Base-by-base conservation (phyloP, 2,888 invertebrate genomes). In the Rhogogaster chlorosoma region DNA sequence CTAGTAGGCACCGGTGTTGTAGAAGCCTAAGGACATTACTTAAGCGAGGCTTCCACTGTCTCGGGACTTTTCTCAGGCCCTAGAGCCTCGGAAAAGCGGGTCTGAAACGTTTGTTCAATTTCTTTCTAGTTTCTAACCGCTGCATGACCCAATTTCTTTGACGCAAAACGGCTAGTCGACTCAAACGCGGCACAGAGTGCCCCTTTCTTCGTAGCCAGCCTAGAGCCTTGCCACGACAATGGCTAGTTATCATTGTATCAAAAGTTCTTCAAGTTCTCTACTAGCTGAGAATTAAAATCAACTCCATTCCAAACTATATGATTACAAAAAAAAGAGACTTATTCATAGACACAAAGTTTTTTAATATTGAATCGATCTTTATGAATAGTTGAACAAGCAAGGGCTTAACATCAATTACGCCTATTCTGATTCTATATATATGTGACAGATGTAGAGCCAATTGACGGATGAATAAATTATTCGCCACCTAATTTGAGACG, bases 161-260 rank as follows among this genome's bases (percentile, higher is more conserved):
- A 80, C 80, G 38, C 83, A 70, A 70, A 67, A 70, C 67, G 83
- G 45, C 83, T 26, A 64, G 64, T 80, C 80, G 61, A 32, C 80
- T 80, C 80, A 64, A 80, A 80, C 45, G 45, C 32, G 70, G 70
- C 49, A 83, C 83, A 49, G 83, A 83, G 45, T 83, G 83, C 83
- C 49, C 26, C 80, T 80, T 61, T 80, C 57, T 61, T 61, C 80
- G 2, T 49, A 84, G 87, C 38, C 57, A 36, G 80, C 57, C 80
- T 80, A 22, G 57, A 80, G 57, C 80, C 32, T 38, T 85, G 86
- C 85, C 86, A 87, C 38, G 9, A 57, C 61, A 80, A 80, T 80
- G 80, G 49, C 57, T 80, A 61, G 80, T 80, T 80, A 80, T 61
- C 80, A 38, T 61, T 61, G 61, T 10, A 61, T 80, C 36, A 36